phyloP scores from a whole-genome alignment of 2,113 vertebrate species.

The Dendropsophus ebraccatus region DNA sequence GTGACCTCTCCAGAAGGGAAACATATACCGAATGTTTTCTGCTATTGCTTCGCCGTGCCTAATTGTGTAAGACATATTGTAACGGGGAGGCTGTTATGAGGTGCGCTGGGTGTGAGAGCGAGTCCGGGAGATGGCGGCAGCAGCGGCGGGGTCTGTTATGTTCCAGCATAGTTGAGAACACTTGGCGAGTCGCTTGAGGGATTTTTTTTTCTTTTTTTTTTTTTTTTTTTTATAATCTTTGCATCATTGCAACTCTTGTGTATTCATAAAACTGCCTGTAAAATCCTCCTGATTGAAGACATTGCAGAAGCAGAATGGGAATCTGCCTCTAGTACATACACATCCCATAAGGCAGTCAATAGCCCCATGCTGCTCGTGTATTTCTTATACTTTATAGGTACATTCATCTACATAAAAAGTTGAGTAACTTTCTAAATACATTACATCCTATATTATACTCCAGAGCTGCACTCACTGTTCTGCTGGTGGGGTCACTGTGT shows the following conservation, averaged over 20 bases:
- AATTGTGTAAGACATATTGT: slow-evolving; percentile 50
- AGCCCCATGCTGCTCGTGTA: not conserved
- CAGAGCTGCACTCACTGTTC: not conserved
- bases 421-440: not conserved
- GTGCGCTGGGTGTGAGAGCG: not conserved
- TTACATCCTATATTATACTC: not conserved
- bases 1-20: slow-evolving; percentile 44
- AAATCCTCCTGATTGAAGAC: slow-evolving; percentile 14
- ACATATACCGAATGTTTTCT: slow-evolving; percentile 28
- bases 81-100: slow-evolving; percentile 30
- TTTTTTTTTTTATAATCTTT: slow-evolving; percentile 17
- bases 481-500: not conserved
- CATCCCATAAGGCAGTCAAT: slow-evolving; percentile 4
- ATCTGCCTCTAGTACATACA: not conserved
- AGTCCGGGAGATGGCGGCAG: not conserved
- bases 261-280: slow-evolving; percentile 10
- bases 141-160: no score
- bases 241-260: slow-evolving; percentile 5
- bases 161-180: not conserved
- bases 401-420: not conserved
- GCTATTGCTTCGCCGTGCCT: slow-evolving; percentile 18
- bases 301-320: not conserved
- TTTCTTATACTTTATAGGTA: not conserved
- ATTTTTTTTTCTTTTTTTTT: not conserved
- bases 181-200: slow-evolving; percentile 3